Conservation (phyloP, 1,140 invertebrate species). For the Steinernema khuongi region DNA sequence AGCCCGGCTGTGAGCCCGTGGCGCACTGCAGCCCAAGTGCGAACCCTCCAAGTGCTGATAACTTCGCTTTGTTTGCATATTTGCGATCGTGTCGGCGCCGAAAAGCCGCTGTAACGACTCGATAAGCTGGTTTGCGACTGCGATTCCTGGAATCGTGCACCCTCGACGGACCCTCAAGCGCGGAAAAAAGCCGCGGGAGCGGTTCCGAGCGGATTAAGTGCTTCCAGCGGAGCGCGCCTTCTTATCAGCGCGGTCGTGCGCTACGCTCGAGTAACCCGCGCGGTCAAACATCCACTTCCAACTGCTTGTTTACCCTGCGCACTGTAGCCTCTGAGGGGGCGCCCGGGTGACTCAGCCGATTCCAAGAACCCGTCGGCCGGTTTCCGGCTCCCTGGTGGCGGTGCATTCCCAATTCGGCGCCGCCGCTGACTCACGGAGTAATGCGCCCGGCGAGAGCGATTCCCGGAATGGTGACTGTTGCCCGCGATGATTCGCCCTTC, state of each 20-base stretch:
- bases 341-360: not conserved
- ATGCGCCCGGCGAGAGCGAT: not conserved
- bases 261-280: conserved; percentile 1
- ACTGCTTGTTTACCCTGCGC: not conserved
- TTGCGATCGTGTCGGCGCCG: not conserved
- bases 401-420: conserved; percentile 5
- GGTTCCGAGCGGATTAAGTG: not conserved
- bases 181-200: not conserved
- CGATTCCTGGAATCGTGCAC: not conserved
- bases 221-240: not conserved
- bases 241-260: not conserved
- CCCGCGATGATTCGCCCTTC: not conserved
- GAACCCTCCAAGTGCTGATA: conserved; percentile 2
- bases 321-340: not conserved
- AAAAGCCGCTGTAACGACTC: conserved; percentile 12
- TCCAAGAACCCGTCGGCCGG: conserved; percentile 3
- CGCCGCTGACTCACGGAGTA: not conserved
- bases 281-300: conserved; percentile 5
- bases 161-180: not conserved
- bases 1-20: too few species aligned
- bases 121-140: not conserved
- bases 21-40: not conserved
- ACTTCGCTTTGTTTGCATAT: conserved; percentile 9
- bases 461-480: conserved; percentile 12
- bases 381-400: not conserved